These are phyloP conservation scores for Pandemis corylana DNA, from an alignment of 2,888 invertebrate genomes.

Conservation along the genomic window DNA sequence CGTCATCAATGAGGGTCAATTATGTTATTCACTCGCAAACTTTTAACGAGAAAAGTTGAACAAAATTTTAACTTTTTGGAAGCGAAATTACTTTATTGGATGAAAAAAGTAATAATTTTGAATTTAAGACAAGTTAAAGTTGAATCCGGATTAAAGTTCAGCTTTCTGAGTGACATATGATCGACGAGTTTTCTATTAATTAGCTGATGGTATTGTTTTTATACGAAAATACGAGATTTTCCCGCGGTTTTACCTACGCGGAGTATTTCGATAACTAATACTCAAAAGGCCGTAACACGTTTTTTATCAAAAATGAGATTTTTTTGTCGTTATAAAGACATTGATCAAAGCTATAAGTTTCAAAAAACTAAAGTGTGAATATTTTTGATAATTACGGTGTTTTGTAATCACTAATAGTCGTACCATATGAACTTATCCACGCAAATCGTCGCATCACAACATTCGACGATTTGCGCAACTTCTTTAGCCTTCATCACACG, in stretches of 20 bases:
- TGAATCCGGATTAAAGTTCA: conserved; percentile 11
- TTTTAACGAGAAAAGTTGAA: conserved; percentile 42
- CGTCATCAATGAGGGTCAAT: conserved; percentile 35
- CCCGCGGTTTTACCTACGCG: not conserved
- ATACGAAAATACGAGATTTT: not conserved
- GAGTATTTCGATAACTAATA: too few species aligned
- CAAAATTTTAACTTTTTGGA: conserved; percentile 27
- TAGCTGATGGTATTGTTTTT: not conserved
- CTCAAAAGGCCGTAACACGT: too few species aligned
- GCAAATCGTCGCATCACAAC: too few species aligned
- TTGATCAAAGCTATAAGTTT: too few species aligned
- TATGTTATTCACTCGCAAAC: conserved; percentile 38
- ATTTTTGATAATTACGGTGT: too few species aligned
- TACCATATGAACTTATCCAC: too few species aligned
- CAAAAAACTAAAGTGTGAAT: too few species aligned
- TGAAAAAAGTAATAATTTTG: conserved; percentile 18
- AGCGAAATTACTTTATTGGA: conserved; percentile 27
- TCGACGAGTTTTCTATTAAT: not conserved
- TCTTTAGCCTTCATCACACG: too few species aligned
- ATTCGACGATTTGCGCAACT: too few species aligned
- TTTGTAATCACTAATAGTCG: too few species aligned
- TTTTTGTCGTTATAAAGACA: too few species aligned
- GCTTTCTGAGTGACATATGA: conserved; percentile 7
- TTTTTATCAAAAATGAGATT: too few species aligned
- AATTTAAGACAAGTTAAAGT: conserved; percentile 25